These are phyloP conservation scores for Micrastur ruficollis DNA, from an alignment of 2,797 vertebrate genomes.

Conservation along the genomic window DNA sequence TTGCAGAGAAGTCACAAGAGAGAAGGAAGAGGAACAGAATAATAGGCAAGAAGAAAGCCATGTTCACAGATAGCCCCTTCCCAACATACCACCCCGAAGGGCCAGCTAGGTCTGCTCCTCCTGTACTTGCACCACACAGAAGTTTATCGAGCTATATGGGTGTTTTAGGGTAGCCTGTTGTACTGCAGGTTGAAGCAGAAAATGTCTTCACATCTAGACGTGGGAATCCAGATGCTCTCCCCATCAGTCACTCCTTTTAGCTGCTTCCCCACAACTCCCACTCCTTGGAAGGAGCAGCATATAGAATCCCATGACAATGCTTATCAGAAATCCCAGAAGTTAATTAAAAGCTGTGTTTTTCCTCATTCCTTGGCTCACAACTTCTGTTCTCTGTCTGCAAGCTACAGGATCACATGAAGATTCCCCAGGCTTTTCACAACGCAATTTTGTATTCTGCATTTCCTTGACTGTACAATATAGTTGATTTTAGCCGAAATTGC, in stretches of 20 bases:
- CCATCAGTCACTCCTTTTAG: neutral
- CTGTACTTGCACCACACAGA: neutral
- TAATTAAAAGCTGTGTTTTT: neutral
- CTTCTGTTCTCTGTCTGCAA: neutral
- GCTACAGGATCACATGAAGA: neutral
- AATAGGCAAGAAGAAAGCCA: neutral
- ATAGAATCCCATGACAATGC: neutral
- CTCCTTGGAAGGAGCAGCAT: neutral
- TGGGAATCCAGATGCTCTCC: neutral
- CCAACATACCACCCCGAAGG: fast-evolving
- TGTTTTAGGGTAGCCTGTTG: neutral
- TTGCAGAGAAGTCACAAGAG: neutral
- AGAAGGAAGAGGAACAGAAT: neutral
- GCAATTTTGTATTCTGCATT: neutral
- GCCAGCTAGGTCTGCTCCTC: neutral
- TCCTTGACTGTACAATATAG: neutral
- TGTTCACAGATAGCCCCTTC: neutral
- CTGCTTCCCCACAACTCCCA: neutral
- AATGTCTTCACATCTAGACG: neutral
- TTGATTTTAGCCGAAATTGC: constrained; percentile 25
- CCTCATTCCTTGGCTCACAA: neutral
- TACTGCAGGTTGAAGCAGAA: neutral
- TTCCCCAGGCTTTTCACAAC: neutral
- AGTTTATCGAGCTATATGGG: neutral
- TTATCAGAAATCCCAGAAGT: neutral